Base-by-base conservation (phyloP, 2,888 invertebrate species). In the Trichopria drosophilae region DNA sequence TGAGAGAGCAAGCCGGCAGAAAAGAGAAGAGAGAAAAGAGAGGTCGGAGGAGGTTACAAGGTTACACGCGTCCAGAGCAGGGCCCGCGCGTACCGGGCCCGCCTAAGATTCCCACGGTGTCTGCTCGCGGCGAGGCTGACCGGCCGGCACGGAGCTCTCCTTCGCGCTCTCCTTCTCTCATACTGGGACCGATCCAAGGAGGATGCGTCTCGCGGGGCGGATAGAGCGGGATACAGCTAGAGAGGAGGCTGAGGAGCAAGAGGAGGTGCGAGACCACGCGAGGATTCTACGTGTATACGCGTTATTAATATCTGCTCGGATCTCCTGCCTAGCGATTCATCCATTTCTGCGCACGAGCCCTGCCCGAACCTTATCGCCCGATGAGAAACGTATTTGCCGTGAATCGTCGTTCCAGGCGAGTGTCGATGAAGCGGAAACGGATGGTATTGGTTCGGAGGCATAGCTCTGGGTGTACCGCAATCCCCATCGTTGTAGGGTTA, bases 71-170 rank as follows among this genome's bases (percentile, higher is more conserved):
- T 69, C 69, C 68, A 68, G 66, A 66, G 65, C 65, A 61, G 65
- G 66, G 65, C 68, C 64, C 63, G 66, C 58, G 64, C n/a, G n/a
- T n/a, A n/a, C 62, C 58, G 68, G 72, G 70, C 67, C 69, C 69
- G 71, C 71, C 71, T 71, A 68, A 71, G 67, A 67, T 73, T 73
- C 72, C 72, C 72, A 73, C 72, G 73, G 73, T 72, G 68, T 67
- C 71, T 66, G 72, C 72, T 69, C 67, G 72, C 71, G 71, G 72
- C 71, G 65, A 71, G 71, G 68, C 67, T 66, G 66, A 63, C n/a
- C n/a, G n/a, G n/a, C n/a, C n/a, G n/a, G n/a, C n/a, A n/a, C n/a
- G n/a, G n/a, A n/a, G n/a, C 58, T 55, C 57, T 53, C 53, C 48
- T 20, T 46, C 47, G 6, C 9, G 13, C 32, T 31, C 28, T 34